Conservation (phyloP, 2,113 vertebrate genomes). For the Prunella himalayana region DNA sequence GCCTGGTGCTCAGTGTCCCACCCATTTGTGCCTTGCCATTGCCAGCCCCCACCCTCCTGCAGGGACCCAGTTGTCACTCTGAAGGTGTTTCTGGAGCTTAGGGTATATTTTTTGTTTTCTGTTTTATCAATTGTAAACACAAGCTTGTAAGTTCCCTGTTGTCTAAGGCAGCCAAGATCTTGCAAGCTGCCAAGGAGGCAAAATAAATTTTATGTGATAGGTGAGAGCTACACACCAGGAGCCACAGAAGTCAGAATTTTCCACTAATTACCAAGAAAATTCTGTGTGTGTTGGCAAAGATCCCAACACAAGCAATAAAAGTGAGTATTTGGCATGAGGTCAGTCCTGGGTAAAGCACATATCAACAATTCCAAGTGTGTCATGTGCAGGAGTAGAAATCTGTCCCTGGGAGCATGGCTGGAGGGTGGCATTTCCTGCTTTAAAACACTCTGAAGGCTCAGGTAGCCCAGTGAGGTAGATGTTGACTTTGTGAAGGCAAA, state of each 20-base stretch:
- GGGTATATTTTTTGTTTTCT: neutral
- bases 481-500: neutral
- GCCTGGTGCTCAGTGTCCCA: rapidly evolving
- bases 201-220: neutral
- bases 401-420: neutral
- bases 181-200: neutral
- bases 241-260: slow-evolving; percentile 9
- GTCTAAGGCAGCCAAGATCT: neutral
- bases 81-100: neutral
- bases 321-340: neutral
- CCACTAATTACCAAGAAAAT: slow-evolving; percentile 23
- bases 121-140: neutral
- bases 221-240: neutral
- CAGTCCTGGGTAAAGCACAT: neutral
- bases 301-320: neutral
- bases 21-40: rapidly evolving
- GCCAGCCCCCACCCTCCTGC: neutral
- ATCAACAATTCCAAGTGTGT: neutral
- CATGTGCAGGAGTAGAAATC: neutral
- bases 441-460: neutral
- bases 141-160: neutral
- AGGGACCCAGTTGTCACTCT: neutral
- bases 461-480: neutral
- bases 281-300: neutral
- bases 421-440: neutral